Base-by-base conservation (phyloP, 2,797 vertebrate genomes). In the Chromis chromis region DNA sequence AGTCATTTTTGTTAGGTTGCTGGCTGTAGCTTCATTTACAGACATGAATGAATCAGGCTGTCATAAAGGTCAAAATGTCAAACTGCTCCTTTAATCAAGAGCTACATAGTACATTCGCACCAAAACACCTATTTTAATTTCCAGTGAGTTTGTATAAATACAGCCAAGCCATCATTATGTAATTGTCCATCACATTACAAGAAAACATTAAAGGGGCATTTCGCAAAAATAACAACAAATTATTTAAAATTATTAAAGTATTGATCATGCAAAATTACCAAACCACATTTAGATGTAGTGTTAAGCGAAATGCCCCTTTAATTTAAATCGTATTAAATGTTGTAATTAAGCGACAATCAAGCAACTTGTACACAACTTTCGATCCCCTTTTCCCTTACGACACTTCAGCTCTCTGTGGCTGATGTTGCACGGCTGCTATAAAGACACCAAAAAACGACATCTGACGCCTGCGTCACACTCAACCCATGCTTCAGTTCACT, bases 361-460 rank as follows among this genome's bases (percentile, higher is more conserved):
- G 76, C 64, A 74, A 58, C 69, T 78, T 75, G 57, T 77, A 53
- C n/a, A 53, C 64, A 69, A 46, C 49, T 19, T 57, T 61, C 56
- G 8, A 73, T 24, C 28, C 42, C 46, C 3, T 28, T 40, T n/a
- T 36, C 31, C 57, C 65, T 39, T 21, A 24, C 46, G 70, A 65
- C 59, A 62, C 65, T 63, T 81, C 61, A 64, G 73, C 59, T 65
- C 52, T 42, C 42, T 14, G 49, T 52, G 85, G 76, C 36, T 79
- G 66, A 79, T 81, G 79, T 85, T 84, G 56, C 68, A 80, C 60
- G 60, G 87, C 88, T 91, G 88, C 90, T 88, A 82, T 77, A 67
- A 84, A 84, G 68, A 93, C 86, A 91, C 88, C 90, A 91, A 92
- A 92, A 88, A 87, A 27, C 42, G 14, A 67, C 82, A 79, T 72